Base-by-base conservation (phyloP, 2,888 invertebrate genomes). In the Glaucopsyche alexis region DNA sequence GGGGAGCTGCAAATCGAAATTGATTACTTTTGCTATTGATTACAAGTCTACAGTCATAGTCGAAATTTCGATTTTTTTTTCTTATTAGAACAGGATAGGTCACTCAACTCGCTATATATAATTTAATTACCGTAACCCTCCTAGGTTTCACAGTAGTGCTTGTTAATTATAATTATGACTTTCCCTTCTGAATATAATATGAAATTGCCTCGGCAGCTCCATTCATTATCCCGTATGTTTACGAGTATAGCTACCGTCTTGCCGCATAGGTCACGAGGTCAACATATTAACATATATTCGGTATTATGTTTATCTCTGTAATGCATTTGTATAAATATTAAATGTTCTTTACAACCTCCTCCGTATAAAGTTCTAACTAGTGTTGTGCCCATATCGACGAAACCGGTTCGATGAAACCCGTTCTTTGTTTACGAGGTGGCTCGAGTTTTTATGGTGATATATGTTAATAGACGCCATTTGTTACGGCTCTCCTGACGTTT, bases 391-490 rank as follows among this genome's bases (percentile, higher is more conserved):
- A 16, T 45, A 67, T 45, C 67, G 45, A 45, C 6, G 45, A 11
- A 67, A 42, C 67, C 45, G 45, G 42, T 67, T 45, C 67, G 67
- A 19, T 67, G 45, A 67, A 67, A 67, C 67, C 67, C 42, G 67
- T 67, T 67, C 67, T 67, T 67, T 67, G 67, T 67, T 72, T 72
- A 66, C 50, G 66, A 66, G 52, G 40, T 52, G 50, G 66, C 66
- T 66, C 45, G 29, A 16, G 42, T 45, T 67, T 71, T 71, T 72
- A 66, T 66, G 52, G 72, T 66, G 72, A 66, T 66, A 50, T 72
- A 72, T 72, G 72, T 50, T 40, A 72, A 72, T 72, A 45, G 42
- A 67, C 19, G 66, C 45, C 67, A 67, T 67, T 67, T 45, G 67
- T 67, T 67, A 67, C 45, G 11, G 16, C 67, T 16, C 67, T 40